Base-by-base conservation (phyloP, 2,797 vertebrate genomes). In the Sciurus vulgaris region DNA sequence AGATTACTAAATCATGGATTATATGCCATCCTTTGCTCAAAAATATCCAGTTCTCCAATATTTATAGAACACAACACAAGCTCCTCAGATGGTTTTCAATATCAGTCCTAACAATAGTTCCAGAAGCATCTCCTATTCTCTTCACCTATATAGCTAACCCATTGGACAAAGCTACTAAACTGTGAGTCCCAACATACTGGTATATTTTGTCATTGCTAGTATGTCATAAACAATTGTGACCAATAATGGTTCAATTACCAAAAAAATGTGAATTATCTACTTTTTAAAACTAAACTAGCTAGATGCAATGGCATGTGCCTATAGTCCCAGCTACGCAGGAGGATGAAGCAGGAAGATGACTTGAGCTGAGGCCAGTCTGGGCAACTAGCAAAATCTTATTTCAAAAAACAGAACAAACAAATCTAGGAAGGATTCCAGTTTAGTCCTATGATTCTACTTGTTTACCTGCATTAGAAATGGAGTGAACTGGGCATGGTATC, bases 281-380 rank as follows among this genome's bases (percentile, higher is more conserved):
- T 91, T 96, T 93, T 73, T 49, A 51, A 63, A 92, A 90, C 59
- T 79, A 95, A 92, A 44, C 35, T 93, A 92, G 35, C 67, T 51
- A 47, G 26, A 33, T 38, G 10, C 24, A 61, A 41, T 61, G 54
- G 26, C n/a, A n/a, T 59, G 14, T 59, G 28, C 12, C 74, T 79
- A 15, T 24, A 79, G 38, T 76, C 38, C 30, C 63, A 24, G 22
- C 22, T 59, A 59, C 4, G 41, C 30, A 33, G 35, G 7, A 61
- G 44, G 24, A 7, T 73, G 28, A 79, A 18, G 22, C 35, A 56
- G 15, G n/a, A 67, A 26, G 17, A 54, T 51, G 35, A 30, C n/a
- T 67, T 54, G 54, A 41, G 47, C 26, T 65, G 54, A 69, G 44
- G 63, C 24, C 41, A 70, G 12, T 38, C 41, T 26, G 12, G 35